These are phyloP conservation scores for Coendou prehensilis DNA, from an alignment of 2,797 vertebrate genomes.

Conservation along the genomic window DNA sequence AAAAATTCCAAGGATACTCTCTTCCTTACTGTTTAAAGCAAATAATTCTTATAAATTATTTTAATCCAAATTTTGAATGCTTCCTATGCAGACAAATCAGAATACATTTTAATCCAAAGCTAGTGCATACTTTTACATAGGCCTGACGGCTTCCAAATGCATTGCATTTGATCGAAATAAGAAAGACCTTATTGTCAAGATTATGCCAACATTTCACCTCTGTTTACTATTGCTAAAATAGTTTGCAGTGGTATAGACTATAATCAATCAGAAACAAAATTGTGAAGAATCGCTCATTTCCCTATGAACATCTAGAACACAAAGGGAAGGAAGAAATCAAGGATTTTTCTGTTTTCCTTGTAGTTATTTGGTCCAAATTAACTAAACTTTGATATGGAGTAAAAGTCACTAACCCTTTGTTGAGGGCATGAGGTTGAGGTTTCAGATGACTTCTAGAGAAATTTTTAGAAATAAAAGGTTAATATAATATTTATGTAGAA, in stretches of 20 bases:
- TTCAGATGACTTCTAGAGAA: slow-evolving; percentile 53
- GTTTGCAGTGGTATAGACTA: not conserved
- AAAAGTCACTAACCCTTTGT: not conserved
- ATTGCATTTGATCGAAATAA: slow-evolving; percentile 34
- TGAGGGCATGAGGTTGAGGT: not conserved
- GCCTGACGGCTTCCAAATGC: not conserved
- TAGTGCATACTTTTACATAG: not conserved
- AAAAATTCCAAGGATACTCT: not conserved
- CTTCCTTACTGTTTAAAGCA: slow-evolving; percentile 15
- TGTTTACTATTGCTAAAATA: not conserved
- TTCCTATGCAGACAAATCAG: not conserved
- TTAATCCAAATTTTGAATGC: slow-evolving; percentile 41
- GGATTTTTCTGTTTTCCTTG: not conserved
- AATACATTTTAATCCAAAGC: slow-evolving; percentile 42
- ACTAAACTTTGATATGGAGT: not conserved
- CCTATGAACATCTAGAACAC: not conserved
- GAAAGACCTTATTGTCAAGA: slow-evolving; percentile 15
- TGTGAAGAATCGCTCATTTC: slow-evolving; percentile 33
- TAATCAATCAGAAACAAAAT: slow-evolving; percentile 31
- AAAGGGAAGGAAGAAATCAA: not conserved
- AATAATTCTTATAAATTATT: slow-evolving; percentile 51
- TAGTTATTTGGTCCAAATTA: slow-evolving; percentile 51
- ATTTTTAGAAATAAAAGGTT: slow-evolving; percentile 35
- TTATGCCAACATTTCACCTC: slow-evolving; percentile 35
- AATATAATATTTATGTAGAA: slow-evolving; percentile 36